Conservation (phyloP, 1,140 invertebrate genomes). For the Drosophila sulfurigaster region DNA sequence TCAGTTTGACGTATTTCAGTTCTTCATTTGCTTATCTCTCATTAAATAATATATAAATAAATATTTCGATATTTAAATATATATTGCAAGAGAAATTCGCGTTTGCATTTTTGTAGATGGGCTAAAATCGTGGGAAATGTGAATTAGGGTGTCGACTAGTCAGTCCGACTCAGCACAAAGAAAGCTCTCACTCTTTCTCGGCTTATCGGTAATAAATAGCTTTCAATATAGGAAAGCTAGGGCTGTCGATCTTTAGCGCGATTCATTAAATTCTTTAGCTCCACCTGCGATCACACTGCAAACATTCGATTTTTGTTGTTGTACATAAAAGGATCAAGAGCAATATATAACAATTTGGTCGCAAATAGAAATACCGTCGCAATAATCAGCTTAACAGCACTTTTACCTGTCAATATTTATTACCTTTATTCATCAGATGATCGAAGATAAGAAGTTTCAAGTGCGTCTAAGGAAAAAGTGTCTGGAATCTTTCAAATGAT, state of each 20-base stretch:
- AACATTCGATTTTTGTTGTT: no score
- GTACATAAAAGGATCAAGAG: no score
- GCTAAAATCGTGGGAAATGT: no score
- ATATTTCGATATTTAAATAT: not conserved
- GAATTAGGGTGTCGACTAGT: not conserved
- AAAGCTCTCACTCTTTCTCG: not conserved
- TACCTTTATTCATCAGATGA: not conserved
- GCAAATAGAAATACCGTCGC: not conserved
- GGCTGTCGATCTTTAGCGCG: not conserved
- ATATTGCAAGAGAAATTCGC: no score
- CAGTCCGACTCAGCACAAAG: not conserved
- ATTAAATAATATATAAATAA: not conserved
- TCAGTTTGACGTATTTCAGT: not conserved
- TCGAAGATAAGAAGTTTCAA: conserved; percentile 1
- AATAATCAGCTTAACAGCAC: not conserved
- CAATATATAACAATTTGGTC: not conserved
- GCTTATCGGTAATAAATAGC: not conserved
- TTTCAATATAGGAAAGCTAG: conserved; percentile 1
- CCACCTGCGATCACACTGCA: not conserved
- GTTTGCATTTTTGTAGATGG: no score
- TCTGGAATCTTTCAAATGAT: not conserved
- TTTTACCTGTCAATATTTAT: not conserved
- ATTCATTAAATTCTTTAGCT: not conserved
- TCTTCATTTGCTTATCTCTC: not conserved
- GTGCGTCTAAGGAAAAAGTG: not conserved